Evolutionary conservation across 2,113 vertebrate species (phyloP).

Genomic region (Pan paniscus): DNA sequence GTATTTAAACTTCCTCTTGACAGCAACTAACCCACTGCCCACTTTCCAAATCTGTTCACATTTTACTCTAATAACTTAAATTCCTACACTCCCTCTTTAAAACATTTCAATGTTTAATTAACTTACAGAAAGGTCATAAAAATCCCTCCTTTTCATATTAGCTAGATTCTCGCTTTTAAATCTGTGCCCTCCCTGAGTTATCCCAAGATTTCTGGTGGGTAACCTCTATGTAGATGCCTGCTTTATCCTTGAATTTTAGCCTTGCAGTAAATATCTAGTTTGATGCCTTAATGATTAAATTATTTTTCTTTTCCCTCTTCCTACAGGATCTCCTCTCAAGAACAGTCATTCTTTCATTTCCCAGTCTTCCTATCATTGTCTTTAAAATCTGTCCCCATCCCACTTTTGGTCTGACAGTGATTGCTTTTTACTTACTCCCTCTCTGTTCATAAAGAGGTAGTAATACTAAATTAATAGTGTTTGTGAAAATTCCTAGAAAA

Average conservation of each 20-base stretch:
- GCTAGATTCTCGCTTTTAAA: background rate
- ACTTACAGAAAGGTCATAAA: background rate
- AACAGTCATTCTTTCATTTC: background rate
- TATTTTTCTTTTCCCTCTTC: background rate
- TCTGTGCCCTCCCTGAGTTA: background rate
- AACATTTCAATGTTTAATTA: background rate
- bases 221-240: background rate
- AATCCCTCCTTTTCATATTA: background rate
- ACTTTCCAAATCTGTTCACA: background rate
- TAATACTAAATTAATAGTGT: background rate
- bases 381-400: background rate
- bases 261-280: background rate
- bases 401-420: background rate
- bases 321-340: background rate
- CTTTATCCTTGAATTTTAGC: background rate
- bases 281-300: background rate
- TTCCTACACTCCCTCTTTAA: background rate
- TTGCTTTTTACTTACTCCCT: background rate
- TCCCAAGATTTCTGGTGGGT: background rate
- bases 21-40: background rate
- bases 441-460: background rate
- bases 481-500: background rate
- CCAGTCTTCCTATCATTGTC: background rate
- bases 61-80: background rate
- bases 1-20: background rate